Percentiles rank a stretch among this genome's conserved stretches.
These are phyloP conservation scores for Tetanocera ferruginea DNA, from an alignment of 2,888 invertebrate species.

Conservation along the genomic window DNA sequence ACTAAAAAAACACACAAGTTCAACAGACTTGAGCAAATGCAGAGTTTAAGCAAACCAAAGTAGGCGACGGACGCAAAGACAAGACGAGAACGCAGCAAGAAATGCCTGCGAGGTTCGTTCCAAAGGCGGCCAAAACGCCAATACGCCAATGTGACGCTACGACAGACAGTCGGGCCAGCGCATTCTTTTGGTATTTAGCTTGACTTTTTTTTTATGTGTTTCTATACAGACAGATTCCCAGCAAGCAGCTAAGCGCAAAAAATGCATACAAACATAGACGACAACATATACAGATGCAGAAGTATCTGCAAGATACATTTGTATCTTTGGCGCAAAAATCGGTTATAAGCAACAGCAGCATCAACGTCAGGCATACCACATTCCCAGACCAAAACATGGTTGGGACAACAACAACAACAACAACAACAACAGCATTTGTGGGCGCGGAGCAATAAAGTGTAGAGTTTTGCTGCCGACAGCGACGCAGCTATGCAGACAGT, in stretches of 20 bases:
- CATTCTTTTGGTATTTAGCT: conserved; percentile 36
- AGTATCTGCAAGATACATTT: conserved; percentile 32
- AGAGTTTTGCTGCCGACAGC: conserved; percentile 11
- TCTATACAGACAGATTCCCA: conserved; percentile 11
- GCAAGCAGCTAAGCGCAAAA: background rate
- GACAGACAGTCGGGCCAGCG: conserved; percentile 26
- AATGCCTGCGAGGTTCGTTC: conserved; percentile 1
- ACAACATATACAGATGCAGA: background rate
- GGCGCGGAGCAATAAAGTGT: background rate
- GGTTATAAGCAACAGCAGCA: conserved; percentile 11
- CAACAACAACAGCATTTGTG: conserved; percentile 15
- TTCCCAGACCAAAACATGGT: conserved; percentile 52
- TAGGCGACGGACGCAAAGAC: background rate
- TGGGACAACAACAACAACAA: conserved; percentile 22
- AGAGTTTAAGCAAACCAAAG: background rate
- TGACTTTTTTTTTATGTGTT: background rate
- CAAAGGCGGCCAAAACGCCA: conserved; percentile 14
- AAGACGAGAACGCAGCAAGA: background rate
- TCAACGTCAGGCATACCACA: conserved; percentile 43
- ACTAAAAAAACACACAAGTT: conserved; percentile 17
- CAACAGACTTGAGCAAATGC: conserved; percentile 31
- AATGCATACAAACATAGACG: conserved; percentile 5
- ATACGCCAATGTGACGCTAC: conserved; percentile 1
- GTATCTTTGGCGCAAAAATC: conserved; percentile 31
- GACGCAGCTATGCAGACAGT: conserved; percentile 27